Base-by-base conservation (phyloP, 2,888 invertebrate species). In the Dascillus cervinus region DNA sequence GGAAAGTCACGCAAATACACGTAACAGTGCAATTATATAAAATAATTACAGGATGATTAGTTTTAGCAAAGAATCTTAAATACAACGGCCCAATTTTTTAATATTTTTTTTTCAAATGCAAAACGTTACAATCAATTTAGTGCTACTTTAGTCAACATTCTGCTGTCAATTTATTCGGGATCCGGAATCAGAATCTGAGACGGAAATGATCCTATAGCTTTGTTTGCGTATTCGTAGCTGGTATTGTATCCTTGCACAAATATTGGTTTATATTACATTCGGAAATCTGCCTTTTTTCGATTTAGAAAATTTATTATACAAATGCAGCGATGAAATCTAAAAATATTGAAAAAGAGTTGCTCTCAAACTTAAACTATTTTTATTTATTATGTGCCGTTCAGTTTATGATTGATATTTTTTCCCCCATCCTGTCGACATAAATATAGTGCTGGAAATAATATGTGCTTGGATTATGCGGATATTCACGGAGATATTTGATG, bases 261-360 rank as follows among this genome's bases (percentile, higher is more conserved):
- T 53, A 55, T 52, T 49, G 53, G 50, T 52, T 52, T 52, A 49
- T 52, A 53, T 52, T 52, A 44, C 52, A 48, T 50, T 49, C 50
- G 50, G 51, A 52, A 52, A 52, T 50, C 49, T 52, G 49, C 33
- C 39, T 41, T 45, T 40, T 48, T 46, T 43, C 46, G 40, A 45
- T 39, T 37, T 29, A 30, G 24, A 24, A 34, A 47, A 49, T 51
- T 48, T 51, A 51, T 51, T 46, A 35, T 22, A 22, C 21, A 2
- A 25, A 26, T 29, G 24, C 17, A 13, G 15, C 11, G 15, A 11
- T 23, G 13, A 37, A 29, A 33, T 12, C 15, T 26, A 25, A 15
- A 25, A 12, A 22, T 32, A 23, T 13, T 28, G 27, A 27, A 13
- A 33, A 30, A 31, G 21, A 27, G 26, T 21, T 26, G n/a, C 26